A percentile compares a stretch with the other conserved stretches of the same genome.
Conservation (phyloP, 2,113 vertebrate species). For the Istiophorus platypterus region DNA sequence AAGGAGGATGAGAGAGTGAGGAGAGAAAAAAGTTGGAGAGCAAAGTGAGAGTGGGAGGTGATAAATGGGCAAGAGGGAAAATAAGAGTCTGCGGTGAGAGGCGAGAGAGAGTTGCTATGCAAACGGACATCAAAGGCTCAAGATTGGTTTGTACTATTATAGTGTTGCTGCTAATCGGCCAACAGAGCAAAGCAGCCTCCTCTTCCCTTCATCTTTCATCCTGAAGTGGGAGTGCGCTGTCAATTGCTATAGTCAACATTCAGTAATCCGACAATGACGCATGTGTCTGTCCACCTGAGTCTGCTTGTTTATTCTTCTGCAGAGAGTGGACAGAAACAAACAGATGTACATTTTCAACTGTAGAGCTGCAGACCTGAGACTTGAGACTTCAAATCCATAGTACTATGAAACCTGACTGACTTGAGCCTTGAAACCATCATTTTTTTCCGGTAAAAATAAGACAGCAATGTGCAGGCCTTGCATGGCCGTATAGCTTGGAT, state of each 20-base stretch:
- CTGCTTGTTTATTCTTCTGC: constrained; percentile 28
- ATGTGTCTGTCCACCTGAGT: constrained; percentile 30
- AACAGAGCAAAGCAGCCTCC: constrained; percentile 26
- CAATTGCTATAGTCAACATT: constrained; percentile 23
- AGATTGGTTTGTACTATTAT: constrained; percentile 56
- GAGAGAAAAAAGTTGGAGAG: constrained; percentile 66
- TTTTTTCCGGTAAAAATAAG: too few relatives aligned
- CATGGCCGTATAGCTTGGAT: too few relatives aligned
- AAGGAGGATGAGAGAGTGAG: constrained; percentile 58
- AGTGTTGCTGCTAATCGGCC: constrained; percentile 50
- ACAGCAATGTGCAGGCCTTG: too few relatives aligned
- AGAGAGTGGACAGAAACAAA: constrained; percentile 12
- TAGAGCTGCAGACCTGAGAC: constrained; percentile 1
- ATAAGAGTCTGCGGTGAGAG: constrained; percentile 49
- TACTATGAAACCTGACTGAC: too few relatives aligned
- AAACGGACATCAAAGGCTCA: constrained; percentile 69
- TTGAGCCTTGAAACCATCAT: too few relatives aligned
- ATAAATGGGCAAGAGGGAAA: constrained; percentile 56
- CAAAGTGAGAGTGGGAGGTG: constrained; percentile 59
- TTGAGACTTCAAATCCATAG: not conserved
- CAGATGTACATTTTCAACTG: not conserved
- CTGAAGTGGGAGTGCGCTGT: constrained; percentile 24
- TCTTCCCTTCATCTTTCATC: constrained; percentile 37
- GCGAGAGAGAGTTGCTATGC: constrained; percentile 54
- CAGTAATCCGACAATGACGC: constrained; percentile 45